Percentiles rank a stretch among this genome's conserved stretches.
Conservation (phyloP, 2,113 vertebrate genomes). For the Saimiri boliviensis region DNA sequence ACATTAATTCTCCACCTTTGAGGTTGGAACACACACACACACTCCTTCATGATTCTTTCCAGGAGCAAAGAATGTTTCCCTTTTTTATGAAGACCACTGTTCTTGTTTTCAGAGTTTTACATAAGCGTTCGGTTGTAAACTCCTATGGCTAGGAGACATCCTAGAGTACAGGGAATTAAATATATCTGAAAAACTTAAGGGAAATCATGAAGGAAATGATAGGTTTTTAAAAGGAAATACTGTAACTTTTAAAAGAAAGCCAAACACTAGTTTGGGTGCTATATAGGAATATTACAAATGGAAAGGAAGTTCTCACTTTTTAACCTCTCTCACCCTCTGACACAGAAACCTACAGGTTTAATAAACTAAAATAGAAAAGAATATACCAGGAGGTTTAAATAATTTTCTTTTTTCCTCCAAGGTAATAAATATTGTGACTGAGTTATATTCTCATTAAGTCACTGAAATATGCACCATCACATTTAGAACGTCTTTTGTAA, state of each 20-base stretch:
- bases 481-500: conserved; percentile 47
- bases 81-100: background rate
- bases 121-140: background rate
- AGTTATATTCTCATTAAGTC: conserved; percentile 58
- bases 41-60: background rate
- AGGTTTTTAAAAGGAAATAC: conserved; percentile 21
- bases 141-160: background rate
- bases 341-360: background rate
- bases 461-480: conserved; percentile 37
- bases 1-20: background rate
- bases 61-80: background rate
- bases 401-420: conserved; percentile 35
- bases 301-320: background rate
- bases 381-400: conserved; percentile 9
- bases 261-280: background rate
- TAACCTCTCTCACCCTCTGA: background rate
- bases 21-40: background rate
- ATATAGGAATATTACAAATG: background rate
- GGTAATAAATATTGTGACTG: conserved; percentile 21
- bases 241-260: background rate
- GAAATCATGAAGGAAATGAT: background rate
- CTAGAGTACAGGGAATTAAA: background rate
- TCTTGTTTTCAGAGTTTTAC: background rate
- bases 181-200: background rate
- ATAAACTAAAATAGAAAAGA: conserved; percentile 29